Conservation (phyloP, 2,113 vertebrate genomes). For the Oryzias javanicus region DNA sequence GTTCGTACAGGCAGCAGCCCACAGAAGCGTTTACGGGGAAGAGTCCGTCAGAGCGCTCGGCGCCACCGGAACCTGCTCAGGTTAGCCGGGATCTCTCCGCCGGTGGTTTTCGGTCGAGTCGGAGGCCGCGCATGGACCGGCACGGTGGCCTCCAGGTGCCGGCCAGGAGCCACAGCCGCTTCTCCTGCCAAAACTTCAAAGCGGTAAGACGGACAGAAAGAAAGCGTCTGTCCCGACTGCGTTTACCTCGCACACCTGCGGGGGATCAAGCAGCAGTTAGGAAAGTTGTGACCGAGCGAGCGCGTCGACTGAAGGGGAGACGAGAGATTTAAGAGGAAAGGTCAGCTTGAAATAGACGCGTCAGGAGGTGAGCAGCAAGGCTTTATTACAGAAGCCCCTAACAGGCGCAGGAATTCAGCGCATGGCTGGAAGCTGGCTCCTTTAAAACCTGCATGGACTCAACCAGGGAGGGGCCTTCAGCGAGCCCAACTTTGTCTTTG, state of each 20-base stretch:
- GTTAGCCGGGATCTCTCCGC: conserved; percentile 1
- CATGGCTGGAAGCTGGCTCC: conserved; percentile 11
- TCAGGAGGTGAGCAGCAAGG: conserved; percentile 25
- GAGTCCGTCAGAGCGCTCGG: conserved; percentile 36
- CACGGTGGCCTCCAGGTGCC: conserved; percentile 74
- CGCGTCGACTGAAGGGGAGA: conserved; percentile 4
- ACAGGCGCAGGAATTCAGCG: conserved; percentile 6
- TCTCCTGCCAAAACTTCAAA: conserved; percentile 85
- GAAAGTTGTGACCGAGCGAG: background rate
- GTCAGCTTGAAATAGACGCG: conserved; percentile 58
- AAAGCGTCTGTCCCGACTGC: background rate
- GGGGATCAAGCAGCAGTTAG: background rate
- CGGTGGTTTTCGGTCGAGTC: background rate
- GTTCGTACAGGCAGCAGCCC: conserved; percentile 6
- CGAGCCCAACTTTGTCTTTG: background rate
- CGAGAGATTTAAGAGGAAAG: conserved; percentile 27
- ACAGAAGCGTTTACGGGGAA: conserved; percentile 5
- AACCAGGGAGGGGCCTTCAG: conserved; percentile 15
- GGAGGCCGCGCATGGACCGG: conserved; percentile 70
- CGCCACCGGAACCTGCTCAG: conserved; percentile 75
- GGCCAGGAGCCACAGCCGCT: conserved; percentile 80
- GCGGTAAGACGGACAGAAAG: conserved; percentile 76
- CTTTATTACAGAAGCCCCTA: conserved; percentile 30
- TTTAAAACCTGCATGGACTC: conserved; percentile 9
- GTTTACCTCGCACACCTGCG: background rate